Percentiles rank a stretch among this genome's conserved stretches.
Conservation (phyloP, 2,888 invertebrate species). For the Ommatoiulus sabulosus region DNA sequence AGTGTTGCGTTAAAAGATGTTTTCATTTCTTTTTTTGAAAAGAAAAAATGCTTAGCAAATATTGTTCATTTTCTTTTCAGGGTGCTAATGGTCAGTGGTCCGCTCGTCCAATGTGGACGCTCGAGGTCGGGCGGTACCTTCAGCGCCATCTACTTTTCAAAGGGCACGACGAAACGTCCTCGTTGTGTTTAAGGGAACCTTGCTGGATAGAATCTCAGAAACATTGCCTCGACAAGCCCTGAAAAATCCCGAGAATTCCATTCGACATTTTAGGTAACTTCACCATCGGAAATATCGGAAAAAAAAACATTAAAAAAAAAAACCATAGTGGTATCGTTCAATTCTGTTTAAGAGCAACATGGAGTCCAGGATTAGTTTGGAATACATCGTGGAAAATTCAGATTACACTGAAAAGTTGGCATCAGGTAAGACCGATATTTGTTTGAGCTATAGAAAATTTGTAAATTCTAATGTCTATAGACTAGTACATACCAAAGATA, state of each 20-base stretch:
- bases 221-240: neutral
- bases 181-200: neutral
- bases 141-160: slow-evolving; percentile 23
- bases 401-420: slow-evolving; percentile 56
- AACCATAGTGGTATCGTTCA: slow-evolving; percentile 33
- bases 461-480: too few relatives aligned
- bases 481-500: too few relatives aligned
- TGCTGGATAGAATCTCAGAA: slow-evolving; percentile 8
- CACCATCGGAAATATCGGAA: neutral
- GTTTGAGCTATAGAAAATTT: too few relatives aligned
- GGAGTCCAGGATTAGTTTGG: slow-evolving; percentile 54
- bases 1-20: neutral
- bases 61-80: neutral
- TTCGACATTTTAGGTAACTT: slow-evolving; percentile 18
- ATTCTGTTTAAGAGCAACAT: slow-evolving; percentile 28
- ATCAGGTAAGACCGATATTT: slow-evolving; percentile 45
- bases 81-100: slow-evolving; percentile 29
- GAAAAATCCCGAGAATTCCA: neutral
- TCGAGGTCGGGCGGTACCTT: neutral
- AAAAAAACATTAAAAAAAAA: neutral
- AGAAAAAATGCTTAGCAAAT: neutral
- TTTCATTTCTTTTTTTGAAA: neutral
- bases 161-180: neutral
- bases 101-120: slow-evolving; percentile 14
- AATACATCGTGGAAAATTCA: slow-evolving; percentile 56